These are phyloP conservation scores for Corythoichthys haematopterus DNA, from an alignment of 2,113 vertebrate genomes.

Conservation along the genomic window DNA sequence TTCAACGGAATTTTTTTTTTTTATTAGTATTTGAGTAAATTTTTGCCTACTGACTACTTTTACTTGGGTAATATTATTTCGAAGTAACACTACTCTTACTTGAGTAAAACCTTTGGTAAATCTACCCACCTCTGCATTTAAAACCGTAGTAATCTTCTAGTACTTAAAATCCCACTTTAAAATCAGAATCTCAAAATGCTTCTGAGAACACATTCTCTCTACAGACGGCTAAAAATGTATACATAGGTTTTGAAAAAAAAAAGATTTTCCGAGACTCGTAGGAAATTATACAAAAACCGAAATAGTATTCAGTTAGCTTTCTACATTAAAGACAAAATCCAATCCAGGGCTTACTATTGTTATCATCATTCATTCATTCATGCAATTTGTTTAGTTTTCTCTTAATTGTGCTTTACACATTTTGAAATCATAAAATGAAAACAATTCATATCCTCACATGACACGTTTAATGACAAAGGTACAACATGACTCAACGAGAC, in stretches of 20 bases:
- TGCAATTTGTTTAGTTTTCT: neutral
- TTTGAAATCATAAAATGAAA: neutral
- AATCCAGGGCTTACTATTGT: too few species aligned
- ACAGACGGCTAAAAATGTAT: too few species aligned
- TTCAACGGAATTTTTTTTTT: too few species aligned
- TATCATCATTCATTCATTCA: too few species aligned
- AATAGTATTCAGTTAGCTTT: too few species aligned
- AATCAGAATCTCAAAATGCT: neutral
- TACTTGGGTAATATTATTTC: too few species aligned
- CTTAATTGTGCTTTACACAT: neutral
- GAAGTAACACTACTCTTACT: too few species aligned
- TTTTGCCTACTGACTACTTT: too few species aligned
- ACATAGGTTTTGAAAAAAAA: too few species aligned
- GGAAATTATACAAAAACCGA: neutral
- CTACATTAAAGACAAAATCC: neutral
- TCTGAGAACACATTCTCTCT: neutral
- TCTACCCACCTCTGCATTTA: too few species aligned
- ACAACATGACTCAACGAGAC: conserved; percentile 22
- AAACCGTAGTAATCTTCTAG: neutral
- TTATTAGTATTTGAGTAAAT: too few species aligned
- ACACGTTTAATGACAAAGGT: neutral
- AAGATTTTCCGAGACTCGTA: neutral
- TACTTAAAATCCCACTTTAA: neutral
- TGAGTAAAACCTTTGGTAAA: too few species aligned
- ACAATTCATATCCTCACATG: neutral